Conservation (phyloP, 2,113 vertebrate genomes). For the Mobula birostris region DNA sequence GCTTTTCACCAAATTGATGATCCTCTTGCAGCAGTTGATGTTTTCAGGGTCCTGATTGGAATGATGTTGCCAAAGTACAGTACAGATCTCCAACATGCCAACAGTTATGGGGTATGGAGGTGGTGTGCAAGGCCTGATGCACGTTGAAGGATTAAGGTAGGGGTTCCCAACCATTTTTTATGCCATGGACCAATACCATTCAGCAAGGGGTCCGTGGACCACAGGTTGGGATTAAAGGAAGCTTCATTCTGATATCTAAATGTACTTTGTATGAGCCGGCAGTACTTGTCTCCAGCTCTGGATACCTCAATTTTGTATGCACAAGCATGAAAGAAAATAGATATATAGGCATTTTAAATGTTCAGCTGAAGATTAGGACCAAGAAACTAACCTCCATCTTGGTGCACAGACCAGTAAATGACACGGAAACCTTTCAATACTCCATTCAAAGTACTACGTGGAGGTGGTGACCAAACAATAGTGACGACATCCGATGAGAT, state of each 20-base stretch:
- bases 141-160: neutral
- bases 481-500: conserved; percentile 92
- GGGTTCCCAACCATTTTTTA: too few species aligned
- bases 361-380: neutral
- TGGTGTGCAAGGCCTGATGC: neutral
- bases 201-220: too few species aligned
- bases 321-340: neutral
- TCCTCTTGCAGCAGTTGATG: too few species aligned
- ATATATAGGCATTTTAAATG: neutral
- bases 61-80: neutral
- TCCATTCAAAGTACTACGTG: conserved; percentile 88
- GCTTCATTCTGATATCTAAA: neutral
- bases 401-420: conserved; percentile 96
- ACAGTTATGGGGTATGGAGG: neutral
- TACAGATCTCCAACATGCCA: neutral
- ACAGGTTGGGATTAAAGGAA: neutral
- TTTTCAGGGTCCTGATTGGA: neutral
- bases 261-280: neutral
- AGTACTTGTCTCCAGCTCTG: neutral
- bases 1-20: too few species aligned
- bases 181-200: too few species aligned
- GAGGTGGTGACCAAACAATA: conserved; percentile 93
- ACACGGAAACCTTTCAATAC: conserved; percentile 94
- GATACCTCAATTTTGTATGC: neutral
- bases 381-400: conserved; percentile 79